Conservation (phyloP, 1,140 invertebrate species). For the Cherax quadricarinatus region DNA sequence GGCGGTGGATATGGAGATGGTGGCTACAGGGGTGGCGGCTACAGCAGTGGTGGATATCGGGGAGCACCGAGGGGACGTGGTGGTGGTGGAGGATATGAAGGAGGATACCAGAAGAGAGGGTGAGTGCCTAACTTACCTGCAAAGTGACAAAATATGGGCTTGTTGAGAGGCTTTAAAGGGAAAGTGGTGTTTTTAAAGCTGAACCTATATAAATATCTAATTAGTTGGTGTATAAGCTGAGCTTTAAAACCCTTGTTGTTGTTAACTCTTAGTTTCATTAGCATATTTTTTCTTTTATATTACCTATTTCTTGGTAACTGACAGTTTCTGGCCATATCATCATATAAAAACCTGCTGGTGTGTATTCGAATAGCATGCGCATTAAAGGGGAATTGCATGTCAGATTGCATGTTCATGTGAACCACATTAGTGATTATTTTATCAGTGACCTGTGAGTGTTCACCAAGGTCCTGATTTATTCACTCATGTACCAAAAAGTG, state of each 20-base stretch:
- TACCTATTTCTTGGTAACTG: background rate
- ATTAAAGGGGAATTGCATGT: background rate
- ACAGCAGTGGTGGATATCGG: constrained; percentile 26
- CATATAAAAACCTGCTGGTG: background rate
- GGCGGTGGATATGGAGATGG: constrained; percentile 28
- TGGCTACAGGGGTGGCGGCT: constrained; percentile 38
- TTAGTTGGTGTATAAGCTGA: background rate
- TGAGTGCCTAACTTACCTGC: background rate
- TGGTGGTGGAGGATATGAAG: constrained; percentile 32
- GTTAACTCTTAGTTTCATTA: background rate
- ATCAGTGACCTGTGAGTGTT: background rate
- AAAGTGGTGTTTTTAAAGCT: background rate
- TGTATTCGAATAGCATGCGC: background rate
- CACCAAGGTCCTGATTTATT: background rate
- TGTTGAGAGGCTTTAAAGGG: background rate
- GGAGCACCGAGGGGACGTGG: constrained; percentile 40
- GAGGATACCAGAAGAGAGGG: constrained; percentile 47
- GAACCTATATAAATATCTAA: background rate
- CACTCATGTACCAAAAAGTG: background rate
- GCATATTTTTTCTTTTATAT: background rate
- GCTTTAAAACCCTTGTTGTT: background rate
- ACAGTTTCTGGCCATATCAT: background rate
- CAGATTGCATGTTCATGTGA: background rate
- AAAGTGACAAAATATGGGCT: background rate
- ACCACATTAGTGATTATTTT: background rate